Base-by-base conservation (phyloP, 2,888 invertebrate species). In the Saturnia pavonia region DNA sequence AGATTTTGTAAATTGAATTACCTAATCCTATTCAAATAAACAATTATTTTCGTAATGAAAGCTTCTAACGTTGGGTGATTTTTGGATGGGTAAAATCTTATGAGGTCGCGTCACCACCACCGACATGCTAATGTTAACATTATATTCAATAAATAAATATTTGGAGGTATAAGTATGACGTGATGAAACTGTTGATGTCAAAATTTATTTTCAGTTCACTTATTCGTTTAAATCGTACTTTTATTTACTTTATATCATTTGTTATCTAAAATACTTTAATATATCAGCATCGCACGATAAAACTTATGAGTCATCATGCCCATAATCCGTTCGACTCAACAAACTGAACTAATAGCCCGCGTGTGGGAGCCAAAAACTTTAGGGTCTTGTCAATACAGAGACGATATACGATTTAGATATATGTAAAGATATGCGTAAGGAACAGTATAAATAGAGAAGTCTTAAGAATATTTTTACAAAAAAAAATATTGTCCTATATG, bases 251-350 rank as follows among this genome's bases (percentile, higher is more conserved):
- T 25, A 57, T 25, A 9, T n/a, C n/a, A 25, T 57, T 7, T 2
- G 22, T 57, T 57, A 57, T 65, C 65, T n/a, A 65, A 65, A 65
- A 40, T 19, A 51, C 40, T 60, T 27, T n/a, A 65, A 6, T 65
- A 40, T 54, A 69, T 69, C 69, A 65, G 65, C 19, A n/a, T 66
- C 70, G 63, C 16, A 42, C 68, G 19, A 68, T 68, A 42, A 68
- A 51, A 25, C 78, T 77, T 79, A 84, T 83, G 86, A 86, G 76
- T 85, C 86, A 86, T 85, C 83, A 81, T 71, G 63, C 67, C 74
- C 73, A 75, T 80, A 83, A 84, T 84, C 82, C 82, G 45, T 68
- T 73, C 69, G 73, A 73, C 71, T 72, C 81, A 78, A 80, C 80
- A 79, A 81, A 80, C 80, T 82, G 80, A 78, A 81, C 80, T 84